Evolutionary conservation across 2,888 invertebrate species (phyloP).

Genomic region (Lasioglossum vierecki): DNA sequence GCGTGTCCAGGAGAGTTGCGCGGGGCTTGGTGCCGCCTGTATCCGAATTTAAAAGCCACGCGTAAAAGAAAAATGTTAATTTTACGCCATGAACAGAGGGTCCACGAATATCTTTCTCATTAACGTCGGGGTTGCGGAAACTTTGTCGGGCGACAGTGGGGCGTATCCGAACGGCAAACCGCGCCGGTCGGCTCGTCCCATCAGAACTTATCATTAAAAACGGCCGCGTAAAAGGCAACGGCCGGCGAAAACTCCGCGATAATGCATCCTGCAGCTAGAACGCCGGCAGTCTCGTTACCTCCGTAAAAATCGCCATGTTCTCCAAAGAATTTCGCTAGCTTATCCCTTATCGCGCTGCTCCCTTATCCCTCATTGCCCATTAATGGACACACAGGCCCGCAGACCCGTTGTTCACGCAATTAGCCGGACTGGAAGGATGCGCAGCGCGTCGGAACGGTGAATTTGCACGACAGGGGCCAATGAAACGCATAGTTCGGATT

Average conservation of each 20-base stretch:
- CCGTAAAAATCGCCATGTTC: neutral
- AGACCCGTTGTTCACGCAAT: constrained; percentile 13
- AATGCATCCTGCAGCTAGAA: neutral
- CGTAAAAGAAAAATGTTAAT: constrained; percentile 33
- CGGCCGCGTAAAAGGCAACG: constrained; percentile 1
- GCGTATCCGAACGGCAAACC: neutral
- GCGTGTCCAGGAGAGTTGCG: neutral
- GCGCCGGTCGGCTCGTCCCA: neutral
- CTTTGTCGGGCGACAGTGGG: neutral
- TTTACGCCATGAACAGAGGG: constrained; percentile 13
- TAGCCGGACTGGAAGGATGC: constrained; percentile 6
- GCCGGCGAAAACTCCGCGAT: constrained; percentile 21
- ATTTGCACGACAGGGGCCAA: constrained; percentile 37
- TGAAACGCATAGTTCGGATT: constrained; percentile 68
- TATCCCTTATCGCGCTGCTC: neutral
- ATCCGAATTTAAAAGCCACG: neutral
- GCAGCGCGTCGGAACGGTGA: constrained; percentile 3
- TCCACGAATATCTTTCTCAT: constrained; percentile 13
- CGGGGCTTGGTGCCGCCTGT: neutral
- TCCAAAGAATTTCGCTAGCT: constrained; percentile 2
- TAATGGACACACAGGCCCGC: constrained; percentile 16
- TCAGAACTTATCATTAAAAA: constrained; percentile 39
- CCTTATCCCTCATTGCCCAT: neutral
- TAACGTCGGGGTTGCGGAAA: neutral
- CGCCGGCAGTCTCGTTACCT: neutral